These are phyloP conservation scores for Digitonthophagus gazella DNA, from an alignment of 2,888 invertebrate species.

Conservation along the genomic window DNA sequence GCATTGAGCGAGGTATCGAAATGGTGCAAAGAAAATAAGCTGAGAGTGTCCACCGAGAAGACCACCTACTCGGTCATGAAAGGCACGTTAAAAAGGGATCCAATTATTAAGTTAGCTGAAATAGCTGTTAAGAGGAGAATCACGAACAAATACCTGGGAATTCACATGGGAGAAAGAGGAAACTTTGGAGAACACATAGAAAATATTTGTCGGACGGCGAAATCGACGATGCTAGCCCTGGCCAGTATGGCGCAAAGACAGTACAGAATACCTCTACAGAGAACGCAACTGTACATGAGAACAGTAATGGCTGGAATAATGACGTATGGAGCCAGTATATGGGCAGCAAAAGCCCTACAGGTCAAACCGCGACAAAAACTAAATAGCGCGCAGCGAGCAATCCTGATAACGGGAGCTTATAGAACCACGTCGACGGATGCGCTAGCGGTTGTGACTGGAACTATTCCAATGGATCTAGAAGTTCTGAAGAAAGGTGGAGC, in stretches of 20 bases:
- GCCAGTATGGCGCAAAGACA: too few species aligned
- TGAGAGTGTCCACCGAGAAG: too few species aligned
- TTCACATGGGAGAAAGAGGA: not conserved
- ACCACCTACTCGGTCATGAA: too few species aligned
- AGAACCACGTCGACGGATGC: constrained; percentile 20
- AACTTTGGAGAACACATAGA: not conserved
- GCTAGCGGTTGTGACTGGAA: not conserved
- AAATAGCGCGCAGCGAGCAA: not conserved
- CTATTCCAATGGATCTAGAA: constrained; percentile 9
- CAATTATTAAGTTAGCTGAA: too few species aligned
- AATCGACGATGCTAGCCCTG: constrained; percentile 7
- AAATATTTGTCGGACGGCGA: not conserved
- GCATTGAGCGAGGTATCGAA: too few species aligned
- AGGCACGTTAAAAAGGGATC: too few species aligned
- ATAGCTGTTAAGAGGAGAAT: too few species aligned
- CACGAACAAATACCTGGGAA: too few species aligned
- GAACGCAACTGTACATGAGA: not conserved
- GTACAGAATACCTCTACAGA: not conserved
- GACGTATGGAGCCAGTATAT: constrained; percentile 17
- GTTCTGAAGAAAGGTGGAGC: not conserved
- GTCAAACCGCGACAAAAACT: not conserved
- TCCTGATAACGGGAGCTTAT: constrained; percentile 18
- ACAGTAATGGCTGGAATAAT: not conserved
- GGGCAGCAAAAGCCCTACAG: not conserved
- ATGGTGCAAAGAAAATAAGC: too few species aligned